Evolutionary conservation across 2,888 invertebrate genomes (phyloP).

Genomic region (Apeira syringaria): DNA sequence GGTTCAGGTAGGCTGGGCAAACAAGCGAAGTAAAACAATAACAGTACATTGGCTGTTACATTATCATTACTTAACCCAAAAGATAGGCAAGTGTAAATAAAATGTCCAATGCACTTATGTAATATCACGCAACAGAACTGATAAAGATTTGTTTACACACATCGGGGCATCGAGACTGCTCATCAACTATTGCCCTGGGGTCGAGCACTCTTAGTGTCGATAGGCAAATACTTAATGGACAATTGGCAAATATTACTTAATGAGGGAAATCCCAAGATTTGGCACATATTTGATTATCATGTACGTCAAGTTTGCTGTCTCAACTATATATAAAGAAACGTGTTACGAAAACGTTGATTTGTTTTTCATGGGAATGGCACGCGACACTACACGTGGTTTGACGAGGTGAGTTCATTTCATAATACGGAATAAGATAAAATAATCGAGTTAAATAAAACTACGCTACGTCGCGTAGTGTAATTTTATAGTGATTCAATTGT

Average conservation of each 20-base stretch:
- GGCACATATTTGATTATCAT: slow-evolving; percentile 28
- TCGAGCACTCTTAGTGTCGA: slow-evolving; percentile 16
- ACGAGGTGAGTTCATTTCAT: no score
- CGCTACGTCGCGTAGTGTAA: no score
- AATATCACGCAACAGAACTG: not conserved
- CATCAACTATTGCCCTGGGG: slow-evolving; percentile 14
- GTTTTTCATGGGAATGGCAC: not conserved
- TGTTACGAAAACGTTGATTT: not conserved
- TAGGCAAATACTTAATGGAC: slow-evolving; percentile 22
- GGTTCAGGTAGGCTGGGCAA: no score
- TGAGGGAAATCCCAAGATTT: slow-evolving; percentile 48
- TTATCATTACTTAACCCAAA: no score
- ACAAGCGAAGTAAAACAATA: no score
- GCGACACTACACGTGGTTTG: not conserved
- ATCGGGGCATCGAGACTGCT: slow-evolving; percentile 1
- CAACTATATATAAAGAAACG: not conserved
- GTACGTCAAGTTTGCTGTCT: slow-evolving; percentile 1
- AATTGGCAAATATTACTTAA: slow-evolving; percentile 41
- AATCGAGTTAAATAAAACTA: no score
- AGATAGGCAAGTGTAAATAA: no score
- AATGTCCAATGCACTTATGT: not conserved
- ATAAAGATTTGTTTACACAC: slow-evolving; percentile 8
- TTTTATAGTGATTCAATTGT: no score
- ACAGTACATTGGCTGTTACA: no score
- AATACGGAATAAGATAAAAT: no score